Conservation (phyloP, 2,113 vertebrate genomes). For the Erythrocercus mccallii region DNA sequence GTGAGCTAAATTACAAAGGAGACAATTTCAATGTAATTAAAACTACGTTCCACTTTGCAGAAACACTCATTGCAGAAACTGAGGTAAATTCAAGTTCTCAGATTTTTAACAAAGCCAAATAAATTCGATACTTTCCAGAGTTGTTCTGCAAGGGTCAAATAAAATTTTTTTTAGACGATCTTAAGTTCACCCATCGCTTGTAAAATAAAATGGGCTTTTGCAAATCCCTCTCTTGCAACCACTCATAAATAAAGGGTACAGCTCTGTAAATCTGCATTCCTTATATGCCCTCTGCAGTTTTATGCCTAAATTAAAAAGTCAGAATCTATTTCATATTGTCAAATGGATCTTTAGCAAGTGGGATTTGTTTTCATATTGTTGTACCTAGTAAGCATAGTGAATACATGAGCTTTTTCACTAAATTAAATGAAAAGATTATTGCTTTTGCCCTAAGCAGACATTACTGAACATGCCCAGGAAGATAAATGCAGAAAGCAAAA, state of each 20-base stretch:
- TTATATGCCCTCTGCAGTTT: not conserved
- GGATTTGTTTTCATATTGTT: slow-evolving; percentile 59
- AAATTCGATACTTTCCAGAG: not conserved
- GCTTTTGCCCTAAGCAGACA: slow-evolving; percentile 65
- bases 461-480: slow-evolving; percentile 51
- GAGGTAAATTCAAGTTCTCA: not conserved
- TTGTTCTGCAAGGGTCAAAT: not conserved
- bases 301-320: slow-evolving; percentile 51
- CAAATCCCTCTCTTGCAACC: not conserved
- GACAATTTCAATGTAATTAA: not conserved
- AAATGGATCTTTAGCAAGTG: slow-evolving; percentile 60
- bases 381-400: slow-evolving; percentile 36
- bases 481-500: slow-evolving; percentile 59
- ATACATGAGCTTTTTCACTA: slow-evolving; percentile 51
- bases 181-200: not conserved
- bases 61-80: not conserved
- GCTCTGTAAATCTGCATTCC: not conserved
- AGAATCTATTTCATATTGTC: slow-evolving; percentile 48
- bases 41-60: not conserved
- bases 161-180: not conserved
- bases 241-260: slow-evolving; percentile 29
- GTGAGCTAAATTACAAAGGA: not conserved
- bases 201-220: not conserved
- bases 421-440: slow-evolving; percentile 70
- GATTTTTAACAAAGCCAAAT: not conserved